Evolutionary conservation across 2,888 invertebrate species (phyloP), one percentile per base, ranked within the genome.

Genomic region (Camponotus fellah): DNA sequence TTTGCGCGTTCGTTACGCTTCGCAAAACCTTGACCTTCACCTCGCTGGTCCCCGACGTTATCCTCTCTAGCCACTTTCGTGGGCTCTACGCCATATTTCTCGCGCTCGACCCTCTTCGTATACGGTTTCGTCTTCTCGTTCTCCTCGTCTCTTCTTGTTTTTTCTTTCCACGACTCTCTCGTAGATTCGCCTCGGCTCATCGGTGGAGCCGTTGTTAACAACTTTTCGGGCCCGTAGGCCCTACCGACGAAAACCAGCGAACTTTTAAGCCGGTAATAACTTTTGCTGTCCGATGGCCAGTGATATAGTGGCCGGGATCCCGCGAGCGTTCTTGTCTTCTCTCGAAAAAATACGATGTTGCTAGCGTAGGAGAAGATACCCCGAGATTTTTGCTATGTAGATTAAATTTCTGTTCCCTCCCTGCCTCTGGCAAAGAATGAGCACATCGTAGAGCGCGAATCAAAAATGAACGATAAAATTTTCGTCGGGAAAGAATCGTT

Each of bases 251-350:
- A 56, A 37, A 46, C 76, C 86, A 85, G 82, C 80, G 86, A 86
- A 88, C 88, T 88, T 82, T 91, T 91, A 93, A 92, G 89, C 88
- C 88, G 80, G 89, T 85, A 86, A 92, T 92, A 92, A 92, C 88
- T 92, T 88, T 65, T 53, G 87, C 85, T 83, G 86, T 89, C 89
- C 80, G 84, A 88, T 82, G 65, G 86, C 3, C 74, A 90, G 84
- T 92, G 92, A 92, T 92, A 89, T 91, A 92, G 84, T 83, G 72
- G 62, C 86, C 74, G 76, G 75, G 65, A 34, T 49, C 71, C 8
- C 49, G 46, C 17, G 46, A 34, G 56, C 77, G 71, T 80, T 64
- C 74, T 46, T 86, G 86, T 86, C 85, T 46, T 69, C 75, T 60
- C 58, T 53, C 79, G 46, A 87, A 88, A 82, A 88, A 88, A 89